Evolutionary conservation across 2,113 vertebrate genomes (phyloP), one percentile per base, ranked within the genome.

Genomic region (Puntigrus tetrazona): DNA sequence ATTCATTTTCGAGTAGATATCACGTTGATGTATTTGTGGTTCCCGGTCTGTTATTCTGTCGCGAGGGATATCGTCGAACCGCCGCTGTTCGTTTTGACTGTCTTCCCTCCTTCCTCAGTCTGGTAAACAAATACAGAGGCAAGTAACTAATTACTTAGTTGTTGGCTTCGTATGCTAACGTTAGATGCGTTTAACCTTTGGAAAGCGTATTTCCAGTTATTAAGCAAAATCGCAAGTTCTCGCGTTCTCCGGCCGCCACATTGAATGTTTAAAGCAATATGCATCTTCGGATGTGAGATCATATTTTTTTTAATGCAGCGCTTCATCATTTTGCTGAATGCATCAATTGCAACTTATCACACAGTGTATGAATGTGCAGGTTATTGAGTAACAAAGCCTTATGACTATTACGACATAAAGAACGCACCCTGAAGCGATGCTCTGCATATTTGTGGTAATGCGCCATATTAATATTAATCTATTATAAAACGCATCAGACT

Each of bases 121-220:
- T 16, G 45, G 73, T 75, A 75, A 75, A 75, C 43, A 75, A 50
- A 75, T 11, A 45, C 29, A n/a, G 52, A 75, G 45, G 73, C 45
- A 75, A 75, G 73, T 75, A 75, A 47, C 43, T 18, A 50, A 18
- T 75, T 18, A 50, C 9, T 9, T 50, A 45, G 13, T 50, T 50
- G 4, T 29, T 29, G 22, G 31, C 1, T 69, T 20, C 34, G 38
- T 5, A 69, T n/a, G n/a, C 20, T 38, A n/a, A n/a, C n/a, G n/a
- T n/a, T n/a, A 27, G 3, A 29, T 43, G 16, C 38, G 31, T 29
- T 50, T 10, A 50, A 45, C 43, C 10, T 72, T 72, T 72, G 22
- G 14, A 70, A 38, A 43, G 11, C 11, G n/a, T 43, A 16, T 43
- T 25, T 11, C 11, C 7, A 14, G 22, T 70, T 70, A n/a, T 70